Base-by-base conservation (phyloP, 2,113 vertebrate species). In the Argyrosomus japonicus region DNA sequence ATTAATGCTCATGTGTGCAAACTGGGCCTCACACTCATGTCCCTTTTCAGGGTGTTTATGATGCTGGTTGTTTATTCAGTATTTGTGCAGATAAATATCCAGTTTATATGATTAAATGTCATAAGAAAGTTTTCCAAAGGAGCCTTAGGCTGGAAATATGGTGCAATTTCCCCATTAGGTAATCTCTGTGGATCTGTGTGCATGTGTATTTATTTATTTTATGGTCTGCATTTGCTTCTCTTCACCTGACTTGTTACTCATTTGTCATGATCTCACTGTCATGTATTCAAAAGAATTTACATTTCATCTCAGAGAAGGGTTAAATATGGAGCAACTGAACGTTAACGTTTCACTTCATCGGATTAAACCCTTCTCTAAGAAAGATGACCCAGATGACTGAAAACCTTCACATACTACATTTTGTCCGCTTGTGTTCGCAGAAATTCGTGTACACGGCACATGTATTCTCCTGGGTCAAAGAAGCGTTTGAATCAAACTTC, bases 61-160 rank as follows among this genome's bases (percentile, higher is more conserved):
- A 58, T 43, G 29, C 50, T 69, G 21, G 29, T 6, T 75, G 48
- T 43, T 62, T 83, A 45, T 83, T 77, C 53, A 65, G 53, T 63
- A 69, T 23, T 1, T n/a, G 6, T 56, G 13, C 6, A 17, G 29
- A 71, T 72, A 7, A 51, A 67, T n/a, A 29, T 3, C 21, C 19
- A 12, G 57, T 45, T 47, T 9, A 23, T 43, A 43, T 43, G 29
- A 65, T 43, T 53, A 25, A 67, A 2, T 48, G 43, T 48, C 25
- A 50, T 51, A 7, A 7, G 10, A 71, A 40, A n/a, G n/a, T 51
- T 51, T 77, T 18, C 17, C 13, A 60, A 15, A 60, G 14, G 19
- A 32, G 19, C 36, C 25, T 51, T 19, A 50, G 7, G 12, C 29
- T 47, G 56, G 36, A 56, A 4, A 72, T 36, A 15, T 50, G 19